phyloP scores from a whole-genome alignment of 2,888 invertebrate species.

The Caenorhabditis doughertyi region DNA sequence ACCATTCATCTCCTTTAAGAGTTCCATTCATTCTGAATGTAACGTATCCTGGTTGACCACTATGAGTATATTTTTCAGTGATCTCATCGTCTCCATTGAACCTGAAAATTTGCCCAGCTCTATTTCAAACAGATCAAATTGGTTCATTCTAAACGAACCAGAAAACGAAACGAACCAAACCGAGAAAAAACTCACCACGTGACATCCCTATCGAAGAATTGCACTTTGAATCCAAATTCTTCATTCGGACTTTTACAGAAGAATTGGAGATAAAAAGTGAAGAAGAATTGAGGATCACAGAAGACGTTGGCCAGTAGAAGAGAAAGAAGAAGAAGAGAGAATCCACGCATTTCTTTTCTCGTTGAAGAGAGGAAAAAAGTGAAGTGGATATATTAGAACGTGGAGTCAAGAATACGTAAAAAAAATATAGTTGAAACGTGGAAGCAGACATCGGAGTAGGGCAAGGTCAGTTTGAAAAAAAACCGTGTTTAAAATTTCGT shows the following conservation, averaged over 20 bases:
- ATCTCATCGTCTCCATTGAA: conserved; percentile 1
- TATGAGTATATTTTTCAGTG: neutral
- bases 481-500: no score
- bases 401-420: no score
- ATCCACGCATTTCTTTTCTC: no score
- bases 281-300: neutral
- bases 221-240: neutral
- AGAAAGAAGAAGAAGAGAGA: no score
- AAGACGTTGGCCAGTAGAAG: neutral
- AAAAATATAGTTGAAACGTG: no score
- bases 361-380: no score
- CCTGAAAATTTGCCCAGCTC: neutral
- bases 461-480: no score
- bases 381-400: no score
- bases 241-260: neutral
- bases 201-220: conserved; percentile 16
- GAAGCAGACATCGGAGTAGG: no score
- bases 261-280: neutral
- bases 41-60: neutral
- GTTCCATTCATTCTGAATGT: neutral
- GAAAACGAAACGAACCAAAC: no score
- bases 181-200: conserved; percentile 1
- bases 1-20: neutral
- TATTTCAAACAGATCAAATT: neutral
- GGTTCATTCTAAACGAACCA: no score